A percentile compares a stretch with the other conserved stretches of the same genome.
Conservation (phyloP, 2,113 vertebrate genomes). For the Passer montanus region DNA sequence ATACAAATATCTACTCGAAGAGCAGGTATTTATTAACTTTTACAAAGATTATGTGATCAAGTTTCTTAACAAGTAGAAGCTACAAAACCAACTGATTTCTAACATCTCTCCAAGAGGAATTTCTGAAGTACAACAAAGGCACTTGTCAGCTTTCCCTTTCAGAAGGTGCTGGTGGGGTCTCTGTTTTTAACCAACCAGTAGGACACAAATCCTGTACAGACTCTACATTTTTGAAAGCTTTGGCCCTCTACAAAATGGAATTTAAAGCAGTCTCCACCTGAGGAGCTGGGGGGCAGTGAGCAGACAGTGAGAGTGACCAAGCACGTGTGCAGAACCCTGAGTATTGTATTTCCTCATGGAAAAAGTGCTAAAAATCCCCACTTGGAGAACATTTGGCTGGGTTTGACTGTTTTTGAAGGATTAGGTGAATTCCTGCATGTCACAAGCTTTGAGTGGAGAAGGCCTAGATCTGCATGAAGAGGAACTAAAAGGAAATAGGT, state of each 20-base stretch:
- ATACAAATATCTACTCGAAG: not conserved
- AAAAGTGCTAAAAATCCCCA: not conserved
- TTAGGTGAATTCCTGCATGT: not conserved
- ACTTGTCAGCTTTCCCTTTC: not conserved
- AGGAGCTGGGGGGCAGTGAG: not conserved
- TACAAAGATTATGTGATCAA: not conserved
- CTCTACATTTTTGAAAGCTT: not conserved
- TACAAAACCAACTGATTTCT: not conserved
- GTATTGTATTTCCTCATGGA: not conserved
- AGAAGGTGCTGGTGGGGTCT: not conserved
- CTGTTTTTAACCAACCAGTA: not conserved
- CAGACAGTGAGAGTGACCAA: accelerated
- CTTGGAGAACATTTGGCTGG: not conserved
- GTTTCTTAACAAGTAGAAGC: not conserved
- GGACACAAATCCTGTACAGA: not conserved
- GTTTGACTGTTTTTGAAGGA: not conserved
- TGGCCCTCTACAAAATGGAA: not conserved
- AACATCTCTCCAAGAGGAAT: not conserved
- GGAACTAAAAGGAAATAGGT: not conserved
- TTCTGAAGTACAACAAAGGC: not conserved
- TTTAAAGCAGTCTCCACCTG: not conserved
- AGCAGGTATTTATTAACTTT: not conserved
- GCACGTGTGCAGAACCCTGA: not conserved
- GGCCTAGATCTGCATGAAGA: not conserved
- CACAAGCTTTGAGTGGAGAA: not conserved